Evolutionary conservation across 2,888 invertebrate genomes (phyloP).

Genomic region (Leptinotarsa rubiginosa): DNA sequence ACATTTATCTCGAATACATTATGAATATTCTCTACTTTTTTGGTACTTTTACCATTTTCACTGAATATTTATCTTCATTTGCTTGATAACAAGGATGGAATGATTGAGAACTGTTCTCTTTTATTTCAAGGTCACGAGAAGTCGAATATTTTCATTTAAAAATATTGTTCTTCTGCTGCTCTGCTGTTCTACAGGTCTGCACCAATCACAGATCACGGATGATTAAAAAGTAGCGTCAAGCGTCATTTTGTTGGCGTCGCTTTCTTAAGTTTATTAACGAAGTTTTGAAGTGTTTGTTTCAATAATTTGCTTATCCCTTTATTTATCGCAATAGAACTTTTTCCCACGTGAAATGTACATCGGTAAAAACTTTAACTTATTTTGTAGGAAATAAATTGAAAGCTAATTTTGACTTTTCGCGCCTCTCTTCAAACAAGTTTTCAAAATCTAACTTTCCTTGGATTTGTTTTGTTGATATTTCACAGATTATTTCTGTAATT

Average conservation of each 20-base stretch:
- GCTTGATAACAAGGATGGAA: too few species aligned
- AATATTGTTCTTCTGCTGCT: too few species aligned
- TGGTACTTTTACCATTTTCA: too few species aligned
- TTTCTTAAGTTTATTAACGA: not conserved
- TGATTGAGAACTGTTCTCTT: too few species aligned
- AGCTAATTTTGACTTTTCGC: constrained; percentile 11
- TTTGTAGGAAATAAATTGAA: not conserved
- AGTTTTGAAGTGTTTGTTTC: not conserved
- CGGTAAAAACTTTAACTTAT: not conserved
- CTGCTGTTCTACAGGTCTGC: too few species aligned
- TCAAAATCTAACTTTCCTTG: not conserved
- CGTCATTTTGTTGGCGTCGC: constrained; percentile 19
- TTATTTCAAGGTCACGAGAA: too few species aligned
- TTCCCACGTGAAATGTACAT: not conserved
- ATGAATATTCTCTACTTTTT: too few species aligned
- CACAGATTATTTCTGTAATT: not conserved
- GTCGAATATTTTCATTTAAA: too few species aligned
- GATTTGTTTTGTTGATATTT: constrained; percentile 2
- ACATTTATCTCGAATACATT: too few species aligned
- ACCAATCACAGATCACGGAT: constrained; percentile 13
- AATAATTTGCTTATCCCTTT: not conserved
- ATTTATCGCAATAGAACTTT: not conserved
- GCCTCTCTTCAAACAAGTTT: constrained; percentile 4
- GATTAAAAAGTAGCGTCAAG: constrained; percentile 15
- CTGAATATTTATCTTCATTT: too few species aligned